Evolutionary conservation across 2,113 vertebrate species (phyloP).

Genomic region (Dunckerocampus dactyliophorus): DNA sequence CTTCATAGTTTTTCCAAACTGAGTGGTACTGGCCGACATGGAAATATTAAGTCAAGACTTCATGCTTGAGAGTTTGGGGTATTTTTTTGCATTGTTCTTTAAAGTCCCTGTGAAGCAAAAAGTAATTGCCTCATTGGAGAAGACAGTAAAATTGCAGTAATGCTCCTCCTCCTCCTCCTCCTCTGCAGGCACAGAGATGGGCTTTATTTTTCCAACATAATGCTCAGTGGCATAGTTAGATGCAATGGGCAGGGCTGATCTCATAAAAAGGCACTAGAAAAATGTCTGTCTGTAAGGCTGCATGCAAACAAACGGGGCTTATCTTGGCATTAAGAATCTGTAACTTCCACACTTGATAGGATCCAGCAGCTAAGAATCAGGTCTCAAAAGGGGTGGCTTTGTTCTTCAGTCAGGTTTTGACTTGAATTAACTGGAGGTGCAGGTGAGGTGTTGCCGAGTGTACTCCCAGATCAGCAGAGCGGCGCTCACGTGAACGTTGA

Average conservation of each 20-base stretch:
- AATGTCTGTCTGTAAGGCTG: not conserved
- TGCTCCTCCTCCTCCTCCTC: constrained; percentile 5
- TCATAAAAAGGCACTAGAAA: constrained; percentile 26
- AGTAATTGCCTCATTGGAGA: constrained; percentile 22
- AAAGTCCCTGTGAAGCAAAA: constrained; percentile 15
- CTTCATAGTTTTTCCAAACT: not conserved
- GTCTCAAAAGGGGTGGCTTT: not conserved
- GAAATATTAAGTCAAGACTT: not conserved
- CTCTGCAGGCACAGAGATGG: constrained; percentile 17
- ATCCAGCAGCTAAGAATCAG: not conserved
- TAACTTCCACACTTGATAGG: not conserved
- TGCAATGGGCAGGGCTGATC: constrained; percentile 25
- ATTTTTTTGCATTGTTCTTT: not conserved
- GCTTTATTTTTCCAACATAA: constrained; percentile 21
- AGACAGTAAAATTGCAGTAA: constrained; percentile 7
- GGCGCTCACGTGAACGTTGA: constrained; percentile 94
- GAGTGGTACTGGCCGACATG: not conserved
- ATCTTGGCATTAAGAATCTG: not conserved
- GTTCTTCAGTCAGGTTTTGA: constrained; percentile 14
- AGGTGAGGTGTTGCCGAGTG: constrained; percentile 79
- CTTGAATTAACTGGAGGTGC: constrained; percentile 2
- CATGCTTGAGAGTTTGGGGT: not conserved
- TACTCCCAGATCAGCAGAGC: constrained; percentile 97
- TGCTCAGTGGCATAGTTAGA: constrained; percentile 30
- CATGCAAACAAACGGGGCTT: not conserved